Evolutionary conservation across 2,113 vertebrate species (phyloP).

Genomic region (Mormyrus lacerda): DNA sequence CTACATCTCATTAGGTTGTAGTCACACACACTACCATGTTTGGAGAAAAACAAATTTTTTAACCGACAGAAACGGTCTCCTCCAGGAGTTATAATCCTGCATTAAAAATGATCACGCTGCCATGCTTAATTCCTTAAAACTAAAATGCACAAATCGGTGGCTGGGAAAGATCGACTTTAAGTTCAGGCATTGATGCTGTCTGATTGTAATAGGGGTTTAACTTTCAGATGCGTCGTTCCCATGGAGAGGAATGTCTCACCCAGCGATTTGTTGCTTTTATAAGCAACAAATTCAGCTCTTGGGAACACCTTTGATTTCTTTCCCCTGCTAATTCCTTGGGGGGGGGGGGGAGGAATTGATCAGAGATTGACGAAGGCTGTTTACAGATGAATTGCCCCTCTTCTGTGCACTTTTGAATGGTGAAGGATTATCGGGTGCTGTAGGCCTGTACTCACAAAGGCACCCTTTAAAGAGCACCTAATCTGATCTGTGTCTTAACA

Average conservation of each 20-base stretch:
- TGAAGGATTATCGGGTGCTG: background rate
- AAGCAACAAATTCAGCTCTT: background rate
- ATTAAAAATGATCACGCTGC: background rate
- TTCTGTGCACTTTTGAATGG: background rate
- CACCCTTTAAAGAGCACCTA: constrained; percentile 11
- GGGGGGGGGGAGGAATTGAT: background rate
- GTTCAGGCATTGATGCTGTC: background rate
- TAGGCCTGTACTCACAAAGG: background rate
- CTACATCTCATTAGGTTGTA: background rate
- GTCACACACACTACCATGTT: background rate
- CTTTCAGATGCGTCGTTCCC: background rate
- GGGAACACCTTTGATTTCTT: background rate
- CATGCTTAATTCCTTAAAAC: background rate
- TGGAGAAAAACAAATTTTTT: background rate
- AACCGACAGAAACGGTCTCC: background rate
- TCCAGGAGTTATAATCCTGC: background rate
- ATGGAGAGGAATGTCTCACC: background rate
- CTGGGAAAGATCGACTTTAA: background rate
- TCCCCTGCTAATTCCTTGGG: background rate
- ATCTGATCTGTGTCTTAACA: constrained; percentile 23
- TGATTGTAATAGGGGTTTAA: background rate
- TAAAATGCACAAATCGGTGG: background rate
- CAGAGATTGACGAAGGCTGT: constrained; percentile 17
- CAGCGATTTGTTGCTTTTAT: background rate
- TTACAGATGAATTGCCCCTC: background rate